Evolutionary conservation across 2,113 vertebrate species (phyloP), one percentile per base, ranked within the genome.

Genomic region (Thymallus thymallus): DNA sequence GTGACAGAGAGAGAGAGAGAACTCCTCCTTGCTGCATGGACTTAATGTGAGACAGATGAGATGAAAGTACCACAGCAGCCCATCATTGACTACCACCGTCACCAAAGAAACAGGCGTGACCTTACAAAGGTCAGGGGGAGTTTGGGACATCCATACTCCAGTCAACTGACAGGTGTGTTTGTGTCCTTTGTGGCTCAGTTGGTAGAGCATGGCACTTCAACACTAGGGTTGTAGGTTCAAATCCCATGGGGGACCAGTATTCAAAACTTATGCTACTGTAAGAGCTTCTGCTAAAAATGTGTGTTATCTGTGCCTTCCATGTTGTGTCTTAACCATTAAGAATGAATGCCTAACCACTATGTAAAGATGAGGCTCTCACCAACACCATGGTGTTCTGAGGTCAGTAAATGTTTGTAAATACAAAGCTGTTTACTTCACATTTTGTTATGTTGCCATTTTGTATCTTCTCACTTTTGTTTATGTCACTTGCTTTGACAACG

Each of bases 11-110:
- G 16, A 18, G 48, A 13, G 2, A 60, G 30, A 1, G 22, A 16
- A 56, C 41, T 71, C 51, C 23, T 41, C 74, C 41, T 24, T 72
- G 24, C 74, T 62, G 61, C 30, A n/a, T 63, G 64, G 63, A 35
- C 45, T 73, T 85, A 90, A 88, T 83, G 78, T 82, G 78, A 83
- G 74, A 79, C 84, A 91, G 83, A 87, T 86, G 89, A 90, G 78
- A 69, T 23, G 69, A 76, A 70, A 78, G 65, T 16, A 83, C 74
- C 55, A 69, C 26, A 51, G 55, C 26, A 51, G 55, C 72, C 65
- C 66, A 66, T 81, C 77, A 84, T 87, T 75, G 82, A 70, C 78
- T 71, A 20, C 82, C 75, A 45, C 71, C 51, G 73, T 79, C 70
- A 78, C 77, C 18, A 74, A 32, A 63, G 70, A 78, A 82, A 64